Base-by-base conservation (phyloP, 1,140 invertebrate species). In the Sinonovacula constricta region DNA sequence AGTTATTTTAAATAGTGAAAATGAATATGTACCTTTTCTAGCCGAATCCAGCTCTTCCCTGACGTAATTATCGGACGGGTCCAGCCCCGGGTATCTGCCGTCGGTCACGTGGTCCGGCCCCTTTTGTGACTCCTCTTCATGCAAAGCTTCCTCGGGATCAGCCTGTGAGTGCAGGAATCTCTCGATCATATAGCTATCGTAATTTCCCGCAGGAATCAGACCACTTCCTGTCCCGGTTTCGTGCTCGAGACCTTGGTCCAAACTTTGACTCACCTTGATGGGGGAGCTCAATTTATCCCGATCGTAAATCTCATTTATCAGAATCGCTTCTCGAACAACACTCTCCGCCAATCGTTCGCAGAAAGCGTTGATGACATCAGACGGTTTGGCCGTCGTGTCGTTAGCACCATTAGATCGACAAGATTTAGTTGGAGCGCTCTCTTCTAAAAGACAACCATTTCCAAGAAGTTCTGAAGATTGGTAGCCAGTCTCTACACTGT, bases 241-340 rank as follows among this genome's bases (percentile, higher is more conserved):
- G 7, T 57, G 54, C 30, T 30, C 30, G 10, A 15, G 22, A 3
- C 10, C 24, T 28, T 4, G 3, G 60, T 45, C n/a, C 31, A 33
- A 30, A 26, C 4, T 22, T 30, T 12, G 12, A 28, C 60, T 10
- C 24, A 4, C 14, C 31, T 30, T 10, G 3, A 14, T 15, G 14
- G 22, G 14, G 31, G 3, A 22, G 60, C 54, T 66, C 3, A 65
- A 36, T 26, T 22, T 75, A 26, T 66, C 72, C 15, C 31, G n/a
- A 22, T 18, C 36, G 28, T 75, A 66, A 12, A 75, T 66, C 5
- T 75, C 72, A 36, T 75, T 75, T 54, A 75, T 65, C 10, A 75
- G 62, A 26, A 75, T 26, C 1, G 72, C 72, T 57, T 75, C 72
- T 34, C 66, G 60, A 26, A 75, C 2, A 14, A 75, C 49, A 45